These are phyloP conservation scores for Diogma glabrata DNA, from an alignment of 2,888 invertebrate species.

Conservation along the genomic window DNA sequence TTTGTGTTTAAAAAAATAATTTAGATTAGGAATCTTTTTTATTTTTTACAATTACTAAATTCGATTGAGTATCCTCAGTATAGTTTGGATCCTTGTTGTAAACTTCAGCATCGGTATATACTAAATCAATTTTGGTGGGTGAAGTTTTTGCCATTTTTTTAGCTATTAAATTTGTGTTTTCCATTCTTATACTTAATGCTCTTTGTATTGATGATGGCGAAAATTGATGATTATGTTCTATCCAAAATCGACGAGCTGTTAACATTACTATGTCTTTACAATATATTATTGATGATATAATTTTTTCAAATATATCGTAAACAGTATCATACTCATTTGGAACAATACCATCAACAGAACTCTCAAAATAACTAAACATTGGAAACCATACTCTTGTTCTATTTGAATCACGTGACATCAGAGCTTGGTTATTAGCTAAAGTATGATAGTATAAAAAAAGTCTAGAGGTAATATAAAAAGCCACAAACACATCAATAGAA, in stretches of 20 bases:
- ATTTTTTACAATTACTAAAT: too few relatives aligned
- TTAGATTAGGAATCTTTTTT: too few relatives aligned
- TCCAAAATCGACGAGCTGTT: conserved; percentile 27
- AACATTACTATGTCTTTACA: conserved; percentile 29
- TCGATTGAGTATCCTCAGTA: too few relatives aligned
- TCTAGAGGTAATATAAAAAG: conserved; percentile 95
- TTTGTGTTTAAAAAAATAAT: too few relatives aligned
- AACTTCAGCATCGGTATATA: too few relatives aligned
- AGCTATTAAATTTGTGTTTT: too few relatives aligned
- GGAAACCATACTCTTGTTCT: conserved; percentile 96
- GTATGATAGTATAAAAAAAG: conserved; percentile 98
- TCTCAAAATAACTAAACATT: conserved; percentile 91
- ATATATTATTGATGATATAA: conserved; percentile 25
- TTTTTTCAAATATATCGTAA: conserved; percentile 34
- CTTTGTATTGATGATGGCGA: too few relatives aligned
- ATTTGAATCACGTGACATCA: conserved; percentile 40
- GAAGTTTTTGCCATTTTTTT: too few relatives aligned
- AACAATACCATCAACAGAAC: conserved; percentile 82
- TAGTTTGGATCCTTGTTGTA: too few relatives aligned
- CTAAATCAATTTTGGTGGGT: too few relatives aligned
- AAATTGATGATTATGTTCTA: conserved; percentile 34
- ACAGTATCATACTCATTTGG: conserved; percentile 82
- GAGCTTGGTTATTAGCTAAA: conserved; percentile 78
- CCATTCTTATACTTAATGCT: too few relatives aligned
- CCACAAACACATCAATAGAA: conserved; percentile 98